Percentiles rank a stretch among this genome's conserved stretches.
Evolutionary conservation across 2,113 vertebrate genomes (phyloP).

Genomic region (Pomatorhinus ruficollis): DNA sequence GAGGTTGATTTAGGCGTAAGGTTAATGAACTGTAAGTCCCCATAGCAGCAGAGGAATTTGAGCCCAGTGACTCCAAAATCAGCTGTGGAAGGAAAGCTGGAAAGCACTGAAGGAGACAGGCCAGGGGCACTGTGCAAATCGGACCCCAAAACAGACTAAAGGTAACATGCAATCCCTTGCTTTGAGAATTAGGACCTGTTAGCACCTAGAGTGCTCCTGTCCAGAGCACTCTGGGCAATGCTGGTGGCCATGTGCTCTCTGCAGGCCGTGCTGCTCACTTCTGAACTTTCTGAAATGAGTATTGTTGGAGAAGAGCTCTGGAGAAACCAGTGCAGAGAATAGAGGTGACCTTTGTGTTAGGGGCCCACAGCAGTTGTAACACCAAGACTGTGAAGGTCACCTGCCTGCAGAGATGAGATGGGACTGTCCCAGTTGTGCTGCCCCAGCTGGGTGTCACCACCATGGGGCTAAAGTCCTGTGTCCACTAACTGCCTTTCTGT

Average conservation of each 20-base stretch:
- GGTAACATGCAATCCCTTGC: neutral
- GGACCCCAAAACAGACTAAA: neutral
- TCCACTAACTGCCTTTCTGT: slow-evolving; percentile 25
- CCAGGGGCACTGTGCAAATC: neutral
- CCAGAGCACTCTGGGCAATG: neutral
- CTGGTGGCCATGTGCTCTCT: neutral
- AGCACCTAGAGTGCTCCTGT: neutral
- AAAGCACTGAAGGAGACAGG: neutral
- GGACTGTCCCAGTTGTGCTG: neutral
- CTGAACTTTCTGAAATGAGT: neutral
- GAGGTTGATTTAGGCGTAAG: slow-evolving; percentile 45
- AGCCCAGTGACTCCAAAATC: slow-evolving; percentile 37
- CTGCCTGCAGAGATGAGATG: neutral
- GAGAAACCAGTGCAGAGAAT: neutral
- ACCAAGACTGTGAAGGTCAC: neutral
- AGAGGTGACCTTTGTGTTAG: neutral
- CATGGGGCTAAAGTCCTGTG: neutral
- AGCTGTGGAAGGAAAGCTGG: neutral
- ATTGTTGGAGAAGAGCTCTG: neutral
- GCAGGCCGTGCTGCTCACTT: neutral
- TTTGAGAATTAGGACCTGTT: neutral
- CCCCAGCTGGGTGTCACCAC: neutral
- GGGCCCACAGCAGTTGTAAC: neutral
- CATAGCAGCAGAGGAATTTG: slow-evolving; percentile 17
- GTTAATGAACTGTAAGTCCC: slow-evolving; percentile 67